Evolutionary conservation across 2,113 vertebrate genomes (phyloP).

Genomic region (Asarcornis scutulata): DNA sequence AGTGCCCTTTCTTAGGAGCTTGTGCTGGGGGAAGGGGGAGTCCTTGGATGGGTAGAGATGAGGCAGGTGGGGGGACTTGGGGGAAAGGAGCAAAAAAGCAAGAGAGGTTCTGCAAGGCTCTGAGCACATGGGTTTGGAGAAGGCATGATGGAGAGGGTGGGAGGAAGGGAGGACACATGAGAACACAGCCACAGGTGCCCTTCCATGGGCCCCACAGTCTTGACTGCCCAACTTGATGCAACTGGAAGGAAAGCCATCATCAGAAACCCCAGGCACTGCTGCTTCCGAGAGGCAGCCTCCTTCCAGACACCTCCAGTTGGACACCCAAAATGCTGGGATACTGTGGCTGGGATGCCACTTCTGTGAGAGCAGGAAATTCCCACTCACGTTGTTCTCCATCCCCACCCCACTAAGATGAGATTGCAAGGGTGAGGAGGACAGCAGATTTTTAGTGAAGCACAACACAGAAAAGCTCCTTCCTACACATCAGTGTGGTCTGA

Average conservation of each 20-base stretch:
- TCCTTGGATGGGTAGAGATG: background rate
- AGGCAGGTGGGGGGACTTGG: background rate
- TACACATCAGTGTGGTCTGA: background rate
- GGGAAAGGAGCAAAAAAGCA: background rate
- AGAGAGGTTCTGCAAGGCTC: background rate
- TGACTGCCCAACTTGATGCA: background rate
- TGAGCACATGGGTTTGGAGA: background rate
- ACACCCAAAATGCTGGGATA: background rate
- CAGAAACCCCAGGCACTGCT: background rate
- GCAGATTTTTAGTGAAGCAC: background rate
- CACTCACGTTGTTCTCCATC: rapidly evolving
- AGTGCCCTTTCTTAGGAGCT: background rate
- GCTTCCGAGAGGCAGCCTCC: background rate
- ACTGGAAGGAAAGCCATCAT: background rate
- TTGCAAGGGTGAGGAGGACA: background rate
- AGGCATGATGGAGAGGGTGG: background rate
- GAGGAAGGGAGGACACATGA: background rate
- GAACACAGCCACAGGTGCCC: background rate
- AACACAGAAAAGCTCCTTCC: background rate
- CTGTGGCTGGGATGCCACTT: background rate
- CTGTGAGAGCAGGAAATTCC: background rate
- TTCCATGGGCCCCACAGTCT: background rate
- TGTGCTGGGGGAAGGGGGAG: background rate
- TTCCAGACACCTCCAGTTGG: background rate
- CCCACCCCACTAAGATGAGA: background rate